A percentile compares a stretch with the other conserved stretches of the same genome.
Evolutionary conservation across 2,797 vertebrate species (phyloP).

Genomic region (Podarcis siculus): DNA sequence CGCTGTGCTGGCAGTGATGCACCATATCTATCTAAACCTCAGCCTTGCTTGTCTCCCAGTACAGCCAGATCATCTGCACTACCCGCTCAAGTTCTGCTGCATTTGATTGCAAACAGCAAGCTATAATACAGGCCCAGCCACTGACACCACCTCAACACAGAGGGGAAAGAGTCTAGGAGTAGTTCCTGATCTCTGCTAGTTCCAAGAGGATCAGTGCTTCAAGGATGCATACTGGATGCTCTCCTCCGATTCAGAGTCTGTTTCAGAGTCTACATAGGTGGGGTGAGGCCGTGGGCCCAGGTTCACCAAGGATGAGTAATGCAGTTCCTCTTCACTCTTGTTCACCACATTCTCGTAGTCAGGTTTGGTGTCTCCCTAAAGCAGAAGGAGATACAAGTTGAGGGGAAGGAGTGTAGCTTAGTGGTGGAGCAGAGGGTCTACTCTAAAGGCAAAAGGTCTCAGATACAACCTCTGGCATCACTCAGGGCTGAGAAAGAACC

Average conservation of each 20-base stretch:
- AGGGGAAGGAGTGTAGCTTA: background rate
- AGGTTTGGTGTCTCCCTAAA: slow-evolving; percentile 22
- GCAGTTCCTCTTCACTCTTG: slow-evolving; percentile 11
- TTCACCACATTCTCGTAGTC: slow-evolving; percentile 31
- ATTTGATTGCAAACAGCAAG: background rate
- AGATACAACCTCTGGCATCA: background rate
- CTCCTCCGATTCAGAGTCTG: background rate
- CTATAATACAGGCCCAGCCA: background rate
- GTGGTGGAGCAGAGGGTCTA: background rate
- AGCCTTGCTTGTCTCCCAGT: background rate
- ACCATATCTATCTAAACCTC: background rate
- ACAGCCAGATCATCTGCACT: background rate
- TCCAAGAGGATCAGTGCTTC: slow-evolving; percentile 18
- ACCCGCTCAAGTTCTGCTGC: background rate
- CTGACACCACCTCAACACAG: rapidly evolving
- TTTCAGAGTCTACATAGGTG: background rate
- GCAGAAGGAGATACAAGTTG: background rate
- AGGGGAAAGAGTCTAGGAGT: background rate
- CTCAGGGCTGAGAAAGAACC: background rate
- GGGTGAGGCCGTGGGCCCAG: background rate
- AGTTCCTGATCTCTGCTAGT: background rate
- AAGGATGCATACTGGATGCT: slow-evolving; percentile 25
- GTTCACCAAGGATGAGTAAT: slow-evolving; percentile 33
- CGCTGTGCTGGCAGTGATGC: background rate
- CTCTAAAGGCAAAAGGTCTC: background rate